Percentiles rank a stretch among this genome's conserved stretches.
phyloP scores from a whole-genome alignment of 64 coral and sea anemone species.

The Stichodactyla helianthus region DNA sequence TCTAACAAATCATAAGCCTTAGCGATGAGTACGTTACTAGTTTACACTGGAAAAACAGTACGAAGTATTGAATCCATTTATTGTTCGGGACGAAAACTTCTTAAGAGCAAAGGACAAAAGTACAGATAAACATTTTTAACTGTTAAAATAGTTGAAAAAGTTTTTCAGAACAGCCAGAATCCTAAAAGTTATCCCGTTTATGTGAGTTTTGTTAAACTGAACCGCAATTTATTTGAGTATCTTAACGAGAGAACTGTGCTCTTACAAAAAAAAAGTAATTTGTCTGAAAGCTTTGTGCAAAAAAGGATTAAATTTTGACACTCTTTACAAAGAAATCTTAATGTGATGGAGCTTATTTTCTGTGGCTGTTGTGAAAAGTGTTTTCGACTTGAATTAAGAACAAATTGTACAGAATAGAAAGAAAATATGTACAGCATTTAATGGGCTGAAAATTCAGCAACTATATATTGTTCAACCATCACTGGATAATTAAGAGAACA shows the following conservation, averaged over 20 bases:
- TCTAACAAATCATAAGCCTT: background rate
- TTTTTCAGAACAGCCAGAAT: background rate
- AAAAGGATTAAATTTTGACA: background rate
- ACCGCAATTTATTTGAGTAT: background rate
- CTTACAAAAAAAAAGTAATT: too few species aligned
- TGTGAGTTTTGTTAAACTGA: background rate
- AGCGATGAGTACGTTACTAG: background rate
- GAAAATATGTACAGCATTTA: background rate
- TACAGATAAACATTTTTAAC: background rate
- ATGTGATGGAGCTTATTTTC: background rate
- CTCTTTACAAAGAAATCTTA: background rate
- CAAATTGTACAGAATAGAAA: background rate
- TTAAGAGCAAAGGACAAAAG: background rate
- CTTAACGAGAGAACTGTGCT: background rate
- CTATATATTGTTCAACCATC: background rate
- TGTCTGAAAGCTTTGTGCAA: background rate
- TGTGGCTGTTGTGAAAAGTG: background rate
- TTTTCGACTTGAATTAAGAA: background rate
- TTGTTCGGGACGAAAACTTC: background rate
- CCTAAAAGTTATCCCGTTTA: background rate
- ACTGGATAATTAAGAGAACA: background rate
- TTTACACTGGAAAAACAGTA: background rate
- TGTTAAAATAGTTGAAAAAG: background rate
- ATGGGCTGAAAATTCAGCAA: background rate
- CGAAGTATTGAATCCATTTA: background rate